phyloP scores from a whole-genome alignment of 1,140 invertebrate species.

The Metopolophium dirhodum region DNA sequence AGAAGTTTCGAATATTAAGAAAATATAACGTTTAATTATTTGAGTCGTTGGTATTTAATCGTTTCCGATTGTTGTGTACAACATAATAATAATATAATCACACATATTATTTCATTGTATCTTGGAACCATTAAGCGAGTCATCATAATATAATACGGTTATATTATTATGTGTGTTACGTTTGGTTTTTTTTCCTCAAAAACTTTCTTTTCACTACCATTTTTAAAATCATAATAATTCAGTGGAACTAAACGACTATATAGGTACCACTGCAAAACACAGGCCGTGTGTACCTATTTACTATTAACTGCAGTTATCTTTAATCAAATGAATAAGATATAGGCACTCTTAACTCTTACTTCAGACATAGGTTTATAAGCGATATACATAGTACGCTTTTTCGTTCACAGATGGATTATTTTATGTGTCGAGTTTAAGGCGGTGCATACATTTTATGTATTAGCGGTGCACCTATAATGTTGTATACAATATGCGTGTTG shows the following conservation, averaged over 20 bases:
- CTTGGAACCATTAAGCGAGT: background rate
- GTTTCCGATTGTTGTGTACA: background rate
- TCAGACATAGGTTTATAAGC: background rate
- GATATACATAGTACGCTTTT: background rate
- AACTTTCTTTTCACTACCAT: background rate
- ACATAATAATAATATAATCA: background rate
- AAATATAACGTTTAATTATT: slow-evolving; percentile 6
- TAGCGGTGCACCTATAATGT: background rate
- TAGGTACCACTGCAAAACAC: too few species aligned
- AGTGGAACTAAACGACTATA: slow-evolving; percentile 10
- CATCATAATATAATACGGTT: background rate
- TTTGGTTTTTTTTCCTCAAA: background rate
- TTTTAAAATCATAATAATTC: background rate
- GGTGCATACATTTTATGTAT: background rate
- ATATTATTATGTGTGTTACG: background rate
- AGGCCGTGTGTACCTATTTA: background rate
- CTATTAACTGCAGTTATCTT: background rate
- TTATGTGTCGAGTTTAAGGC: background rate
- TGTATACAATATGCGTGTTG: background rate
- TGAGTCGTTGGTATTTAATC: background rate
- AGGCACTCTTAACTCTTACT: background rate
- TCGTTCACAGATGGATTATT: background rate
- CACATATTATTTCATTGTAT: background rate
- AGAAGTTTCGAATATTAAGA: background rate
- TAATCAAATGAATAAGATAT: background rate